phyloP scores from a whole-genome alignment of 2,888 invertebrate genomes.

The Tubiluchus corallicola region DNA sequence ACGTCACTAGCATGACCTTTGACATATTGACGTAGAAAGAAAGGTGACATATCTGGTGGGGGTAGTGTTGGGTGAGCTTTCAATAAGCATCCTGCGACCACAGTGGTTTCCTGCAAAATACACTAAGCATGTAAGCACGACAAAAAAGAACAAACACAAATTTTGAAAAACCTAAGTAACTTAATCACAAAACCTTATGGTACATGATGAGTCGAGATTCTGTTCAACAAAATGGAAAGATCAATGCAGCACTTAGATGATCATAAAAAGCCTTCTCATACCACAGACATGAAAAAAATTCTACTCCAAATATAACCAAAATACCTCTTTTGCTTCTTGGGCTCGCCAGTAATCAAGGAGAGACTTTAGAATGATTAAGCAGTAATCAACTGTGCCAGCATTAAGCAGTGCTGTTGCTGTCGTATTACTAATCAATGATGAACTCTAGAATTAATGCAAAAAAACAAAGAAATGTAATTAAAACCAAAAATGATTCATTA shows the following conservation, averaged over 20 bases:
- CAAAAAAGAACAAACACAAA: too few species aligned
- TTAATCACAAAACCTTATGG: background rate
- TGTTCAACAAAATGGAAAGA: background rate
- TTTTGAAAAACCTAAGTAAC: too few species aligned
- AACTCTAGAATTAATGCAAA: constrained; percentile 17
- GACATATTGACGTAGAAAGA: constrained; percentile 40
- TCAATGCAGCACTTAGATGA: too few species aligned
- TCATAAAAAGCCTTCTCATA: too few species aligned
- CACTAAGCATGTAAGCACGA: too few species aligned
- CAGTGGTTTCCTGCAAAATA: constrained; percentile 19
- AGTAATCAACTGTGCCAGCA: constrained; percentile 50
- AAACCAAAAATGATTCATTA: too few species aligned
- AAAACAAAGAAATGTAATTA: constrained; percentile 5
- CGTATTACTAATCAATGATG: constrained; percentile 42
- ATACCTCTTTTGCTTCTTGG: constrained; percentile 21
- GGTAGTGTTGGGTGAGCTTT: constrained; percentile 62
- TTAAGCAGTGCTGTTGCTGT: constrained; percentile 49
- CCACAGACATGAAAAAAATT: background rate
- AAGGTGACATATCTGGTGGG: constrained; percentile 83
- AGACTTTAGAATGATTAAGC: constrained; percentile 47
- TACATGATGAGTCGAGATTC: background rate
- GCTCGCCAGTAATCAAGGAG: constrained; percentile 36
- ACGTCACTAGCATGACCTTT: constrained; percentile 66
- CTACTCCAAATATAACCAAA: constrained; percentile 19
- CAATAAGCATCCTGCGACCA: constrained; percentile 42